Conservation (phyloP, 37 sponge, comb jelly and placozoan species). For the Agelas oroides region DNA sequence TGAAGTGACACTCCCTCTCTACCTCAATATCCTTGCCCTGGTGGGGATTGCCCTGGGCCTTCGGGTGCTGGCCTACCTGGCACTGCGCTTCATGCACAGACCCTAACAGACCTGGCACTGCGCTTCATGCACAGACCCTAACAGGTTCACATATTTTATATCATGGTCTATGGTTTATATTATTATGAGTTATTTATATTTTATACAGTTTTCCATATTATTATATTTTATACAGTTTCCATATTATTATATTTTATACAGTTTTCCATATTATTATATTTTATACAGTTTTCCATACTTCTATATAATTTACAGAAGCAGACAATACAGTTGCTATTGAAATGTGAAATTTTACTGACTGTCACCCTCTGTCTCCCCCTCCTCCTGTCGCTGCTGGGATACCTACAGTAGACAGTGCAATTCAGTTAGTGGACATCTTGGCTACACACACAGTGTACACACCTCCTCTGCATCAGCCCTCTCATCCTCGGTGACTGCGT, state of each 20-base stretch:
- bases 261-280: too few relatives aligned
- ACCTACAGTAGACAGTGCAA: not conserved
- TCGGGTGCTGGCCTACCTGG: slow-evolving; percentile 41
- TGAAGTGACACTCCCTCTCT: slow-evolving; percentile 7
- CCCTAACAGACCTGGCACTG: not conserved
- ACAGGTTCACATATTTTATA: not conserved
- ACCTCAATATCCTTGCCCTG: slow-evolving; percentile 6
- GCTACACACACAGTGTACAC: not conserved
- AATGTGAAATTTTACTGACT: too few relatives aligned
- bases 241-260: too few relatives aligned
- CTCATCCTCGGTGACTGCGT: slow-evolving; percentile 88
- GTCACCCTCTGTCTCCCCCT: not conserved
- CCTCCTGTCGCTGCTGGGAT: slow-evolving; percentile 20
- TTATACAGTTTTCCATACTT: too few relatives aligned
- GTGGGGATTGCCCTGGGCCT: slow-evolving; percentile 6
- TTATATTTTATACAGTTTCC: too few relatives aligned
- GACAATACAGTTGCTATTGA: too few relatives aligned
- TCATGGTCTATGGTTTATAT: too few relatives aligned
- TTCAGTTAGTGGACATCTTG: not conserved
- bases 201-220: too few relatives aligned
- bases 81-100: slow-evolving; percentile 56
- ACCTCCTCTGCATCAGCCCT: slow-evolving; percentile 95
- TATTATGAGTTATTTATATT: too few relatives aligned
- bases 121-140: not conserved
- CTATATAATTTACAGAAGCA: too few relatives aligned